A percentile compares a stretch with the other conserved stretches of the same genome.
Conservation (phyloP, 92 coral and sea anemone genomes). For the Parazoanthus swiftii region DNA sequence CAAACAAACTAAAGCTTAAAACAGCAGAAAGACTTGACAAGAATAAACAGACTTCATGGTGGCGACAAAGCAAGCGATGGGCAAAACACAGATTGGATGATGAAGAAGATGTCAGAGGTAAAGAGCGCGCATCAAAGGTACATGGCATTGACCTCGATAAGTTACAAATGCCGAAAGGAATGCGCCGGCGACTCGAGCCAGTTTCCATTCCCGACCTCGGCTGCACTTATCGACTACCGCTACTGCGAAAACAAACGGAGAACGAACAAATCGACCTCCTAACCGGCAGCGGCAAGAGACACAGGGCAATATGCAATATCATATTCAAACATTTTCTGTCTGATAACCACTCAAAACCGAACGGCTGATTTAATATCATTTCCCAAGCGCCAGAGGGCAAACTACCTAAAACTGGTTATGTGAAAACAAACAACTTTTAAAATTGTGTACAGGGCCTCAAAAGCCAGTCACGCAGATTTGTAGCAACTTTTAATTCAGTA, state of each 20-base stretch:
- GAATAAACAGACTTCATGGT: slow-evolving; percentile 43
- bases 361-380: background rate
- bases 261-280: background rate
- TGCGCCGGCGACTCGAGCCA: slow-evolving; percentile 47
- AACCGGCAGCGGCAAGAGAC: slow-evolving; percentile 25
- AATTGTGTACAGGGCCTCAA: too few species aligned
- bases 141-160: slow-evolving; percentile 13
- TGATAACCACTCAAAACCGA: background rate
- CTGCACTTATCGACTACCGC: slow-evolving; percentile 76
- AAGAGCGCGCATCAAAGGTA: slow-evolving; percentile 2
- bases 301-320: slow-evolving; percentile 38
- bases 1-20: slow-evolving; percentile 28
- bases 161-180: slow-evolving; percentile 48
- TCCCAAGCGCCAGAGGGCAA: background rate
- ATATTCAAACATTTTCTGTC: slow-evolving; percentile 24
- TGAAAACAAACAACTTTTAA: too few species aligned
- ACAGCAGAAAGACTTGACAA: slow-evolving; percentile 21
- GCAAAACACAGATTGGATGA: slow-evolving; percentile 55
- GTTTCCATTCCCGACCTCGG: slow-evolving; percentile 73
- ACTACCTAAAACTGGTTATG: background rate
- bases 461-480: background rate
- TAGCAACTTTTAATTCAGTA: background rate
- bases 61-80: slow-evolving; percentile 79
- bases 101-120: background rate
- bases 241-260: slow-evolving; percentile 14